phyloP scores from a whole-genome alignment of 2,888 invertebrate genomes.

The Ernsta delagoae region DNA sequence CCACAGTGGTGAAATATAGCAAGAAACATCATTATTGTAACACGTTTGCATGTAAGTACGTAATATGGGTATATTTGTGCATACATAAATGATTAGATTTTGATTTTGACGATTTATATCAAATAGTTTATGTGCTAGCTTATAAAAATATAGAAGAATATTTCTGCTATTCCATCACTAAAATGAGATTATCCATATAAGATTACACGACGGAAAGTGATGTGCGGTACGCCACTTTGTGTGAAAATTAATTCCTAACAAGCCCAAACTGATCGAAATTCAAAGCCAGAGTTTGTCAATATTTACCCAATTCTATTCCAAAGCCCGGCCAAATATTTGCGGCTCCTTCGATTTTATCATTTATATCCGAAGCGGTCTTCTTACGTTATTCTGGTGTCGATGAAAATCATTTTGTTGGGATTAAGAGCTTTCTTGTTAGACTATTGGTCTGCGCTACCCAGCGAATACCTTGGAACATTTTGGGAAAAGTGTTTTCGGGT shows the following conservation, averaged over 20 bases:
- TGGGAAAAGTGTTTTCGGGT: no score
- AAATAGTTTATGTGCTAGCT: no score
- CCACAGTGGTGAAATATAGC: no score
- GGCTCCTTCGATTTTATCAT: slow-evolving; percentile 18
- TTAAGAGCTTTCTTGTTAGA: background rate
- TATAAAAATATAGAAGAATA: no score
- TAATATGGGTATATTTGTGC: no score
- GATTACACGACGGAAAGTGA: background rate
- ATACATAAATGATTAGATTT: no score
- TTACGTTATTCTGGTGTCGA: slow-evolving; percentile 14
- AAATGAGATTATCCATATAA: background rate
- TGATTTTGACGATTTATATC: no score
- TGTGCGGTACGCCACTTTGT: background rate
- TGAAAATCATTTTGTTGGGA: slow-evolving; percentile 5
- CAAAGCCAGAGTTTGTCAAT: slow-evolving; percentile 8
- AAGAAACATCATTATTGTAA: no score
- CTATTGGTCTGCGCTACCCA: no score
- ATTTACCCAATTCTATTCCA: slow-evolving; percentile 17
- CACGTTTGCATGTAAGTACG: no score
- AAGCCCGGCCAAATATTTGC: slow-evolving; percentile 16
- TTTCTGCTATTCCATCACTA: background rate
- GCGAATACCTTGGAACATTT: no score
- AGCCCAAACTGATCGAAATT: slow-evolving; percentile 11
- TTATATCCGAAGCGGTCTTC: slow-evolving; percentile 16
- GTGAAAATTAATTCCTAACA: slow-evolving; percentile 5